These are phyloP conservation scores for Anolis carolinensis DNA, from an alignment of 2,113 vertebrate species.

Conservation along the genomic window DNA sequence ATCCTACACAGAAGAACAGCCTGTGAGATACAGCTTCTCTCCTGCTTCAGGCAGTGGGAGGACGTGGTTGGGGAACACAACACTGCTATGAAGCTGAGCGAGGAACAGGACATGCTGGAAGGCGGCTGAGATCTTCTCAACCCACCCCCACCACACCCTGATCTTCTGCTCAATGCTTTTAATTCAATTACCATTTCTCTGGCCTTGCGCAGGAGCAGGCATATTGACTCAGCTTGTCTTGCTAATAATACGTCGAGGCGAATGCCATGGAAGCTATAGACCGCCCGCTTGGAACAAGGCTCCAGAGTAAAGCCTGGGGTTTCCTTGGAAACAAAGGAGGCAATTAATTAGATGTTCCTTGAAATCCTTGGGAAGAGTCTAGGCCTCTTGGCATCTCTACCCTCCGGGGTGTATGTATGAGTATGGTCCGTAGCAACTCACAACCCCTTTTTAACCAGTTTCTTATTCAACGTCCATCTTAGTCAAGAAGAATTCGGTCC, in stretches of 20 bases:
- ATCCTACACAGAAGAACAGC: not conserved
- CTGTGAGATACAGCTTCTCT: not conserved
- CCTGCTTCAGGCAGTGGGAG: not conserved
- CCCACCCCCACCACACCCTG: no score
- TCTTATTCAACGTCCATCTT: slow-evolving; percentile 1
- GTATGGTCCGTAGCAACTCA: slow-evolving; percentile 40
- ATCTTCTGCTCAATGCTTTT: slow-evolving; percentile 21
- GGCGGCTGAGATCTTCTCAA: not conserved
- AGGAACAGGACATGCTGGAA: not conserved
- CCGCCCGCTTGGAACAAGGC: slow-evolving; percentile 72
- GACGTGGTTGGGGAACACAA: not conserved
- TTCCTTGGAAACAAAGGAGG: slow-evolving; percentile 70
- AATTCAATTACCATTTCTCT: slow-evolving; percentile 68
- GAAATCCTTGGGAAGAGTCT: slow-evolving; percentile 66
- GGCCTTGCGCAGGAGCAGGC: slow-evolving; percentile 63
- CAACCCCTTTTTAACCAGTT: slow-evolving; percentile 12
- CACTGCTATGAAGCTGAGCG: no score
- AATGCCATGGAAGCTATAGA: slow-evolving; percentile 63
- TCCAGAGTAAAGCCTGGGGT: slow-evolving; percentile 70
- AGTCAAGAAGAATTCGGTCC: not conserved
- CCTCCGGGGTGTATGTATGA: slow-evolving; percentile 37
- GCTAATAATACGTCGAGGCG: slow-evolving; percentile 74
- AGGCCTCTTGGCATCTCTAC: slow-evolving; percentile 59
- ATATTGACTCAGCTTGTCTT: slow-evolving; percentile 58
- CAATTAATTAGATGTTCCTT: slow-evolving; percentile 74